Evolutionary conservation across 2,797 vertebrate genomes (phyloP).

Genomic region (Staurois parvus): DNA sequence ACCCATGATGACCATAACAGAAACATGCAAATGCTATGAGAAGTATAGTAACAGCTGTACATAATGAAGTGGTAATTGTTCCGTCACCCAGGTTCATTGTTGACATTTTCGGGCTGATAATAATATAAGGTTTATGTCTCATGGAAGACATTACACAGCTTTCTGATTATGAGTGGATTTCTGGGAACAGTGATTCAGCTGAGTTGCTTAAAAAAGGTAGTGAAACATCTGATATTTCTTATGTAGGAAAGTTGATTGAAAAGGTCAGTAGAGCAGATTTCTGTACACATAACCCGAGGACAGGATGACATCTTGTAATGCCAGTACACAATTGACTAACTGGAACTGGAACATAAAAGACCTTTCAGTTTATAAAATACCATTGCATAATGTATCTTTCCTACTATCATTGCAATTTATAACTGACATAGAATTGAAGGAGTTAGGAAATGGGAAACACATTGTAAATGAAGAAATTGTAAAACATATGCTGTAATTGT

Average conservation of each 20-base stretch:
- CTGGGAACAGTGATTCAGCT: constrained; percentile 8
- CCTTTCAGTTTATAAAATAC: background rate
- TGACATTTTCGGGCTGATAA: background rate
- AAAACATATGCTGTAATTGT: background rate
- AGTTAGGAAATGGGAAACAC: background rate
- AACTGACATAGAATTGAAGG: background rate
- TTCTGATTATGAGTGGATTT: background rate
- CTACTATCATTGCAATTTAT: background rate
- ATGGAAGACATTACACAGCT: background rate
- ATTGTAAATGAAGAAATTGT: background rate
- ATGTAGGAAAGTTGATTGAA: background rate
- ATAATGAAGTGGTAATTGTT: background rate
- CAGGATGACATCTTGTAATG: background rate
- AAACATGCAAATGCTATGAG: background rate
- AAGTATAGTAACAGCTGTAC: background rate
- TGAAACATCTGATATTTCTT: background rate
- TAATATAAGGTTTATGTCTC: background rate
- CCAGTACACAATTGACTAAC: background rate
- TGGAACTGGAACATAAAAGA: background rate
- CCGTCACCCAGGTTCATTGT: background rate
- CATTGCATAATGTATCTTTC: background rate
- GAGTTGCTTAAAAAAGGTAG: background rate
- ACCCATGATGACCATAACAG: background rate
- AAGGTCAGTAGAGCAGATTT: constrained; percentile 6
- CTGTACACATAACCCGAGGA: background rate